Conservation (phyloP, 2,888 invertebrate species). For the Pandemis corylana region DNA sequence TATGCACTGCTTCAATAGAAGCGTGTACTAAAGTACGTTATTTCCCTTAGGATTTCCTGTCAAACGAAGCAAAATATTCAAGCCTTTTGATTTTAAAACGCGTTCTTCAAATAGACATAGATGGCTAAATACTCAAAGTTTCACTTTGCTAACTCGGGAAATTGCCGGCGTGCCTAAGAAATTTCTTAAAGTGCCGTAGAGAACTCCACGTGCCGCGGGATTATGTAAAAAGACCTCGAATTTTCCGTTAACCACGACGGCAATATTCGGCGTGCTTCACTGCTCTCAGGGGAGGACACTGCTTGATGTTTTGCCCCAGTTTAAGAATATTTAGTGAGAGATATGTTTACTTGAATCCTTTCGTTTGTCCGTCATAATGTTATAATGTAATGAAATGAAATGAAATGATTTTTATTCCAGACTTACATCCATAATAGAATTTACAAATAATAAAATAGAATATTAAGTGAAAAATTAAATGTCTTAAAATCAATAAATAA, state of each 20-base stretch:
- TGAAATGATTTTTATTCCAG: no score
- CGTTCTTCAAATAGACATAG: neutral
- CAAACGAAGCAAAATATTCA: neutral
- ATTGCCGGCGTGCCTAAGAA: constrained; percentile 20
- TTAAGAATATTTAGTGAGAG: neutral
- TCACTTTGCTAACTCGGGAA: constrained; percentile 13
- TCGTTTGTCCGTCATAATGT: no score
- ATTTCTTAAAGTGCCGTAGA: constrained; percentile 30
- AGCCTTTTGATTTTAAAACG: neutral
- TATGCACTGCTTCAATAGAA: no score
- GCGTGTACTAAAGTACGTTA: no score
- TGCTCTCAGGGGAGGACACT: neutral
- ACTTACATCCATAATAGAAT: no score
- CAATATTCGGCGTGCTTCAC: constrained; percentile 19
- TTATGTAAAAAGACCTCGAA: constrained; percentile 28
- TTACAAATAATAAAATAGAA: no score
- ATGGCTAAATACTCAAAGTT: constrained; percentile 14
- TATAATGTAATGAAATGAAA: no score
- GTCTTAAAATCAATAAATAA: no score
- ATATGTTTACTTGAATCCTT: neutral
- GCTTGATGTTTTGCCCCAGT: constrained; percentile 9
- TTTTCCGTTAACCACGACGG: constrained; percentile 33
- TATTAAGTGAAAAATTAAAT: no score
- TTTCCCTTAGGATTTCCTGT: neutral
- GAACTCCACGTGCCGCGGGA: constrained; percentile 2